Conservation (phyloP, 2,888 invertebrate genomes). For the Cabera pusaria region DNA sequence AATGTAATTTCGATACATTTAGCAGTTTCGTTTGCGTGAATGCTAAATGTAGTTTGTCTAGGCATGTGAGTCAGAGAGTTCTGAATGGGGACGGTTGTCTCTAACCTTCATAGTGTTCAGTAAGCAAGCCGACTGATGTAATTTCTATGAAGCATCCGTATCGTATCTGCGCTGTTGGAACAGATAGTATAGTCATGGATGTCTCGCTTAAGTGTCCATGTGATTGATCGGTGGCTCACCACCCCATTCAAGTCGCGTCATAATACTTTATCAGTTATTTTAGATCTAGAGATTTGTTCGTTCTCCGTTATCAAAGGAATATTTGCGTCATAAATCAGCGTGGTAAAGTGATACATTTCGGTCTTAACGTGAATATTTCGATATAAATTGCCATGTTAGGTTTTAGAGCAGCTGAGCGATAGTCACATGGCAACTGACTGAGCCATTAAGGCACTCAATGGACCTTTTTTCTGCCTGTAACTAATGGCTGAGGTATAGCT, state of each 20-base stretch:
- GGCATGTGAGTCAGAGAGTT: too few species aligned
- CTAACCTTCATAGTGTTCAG: too few species aligned
- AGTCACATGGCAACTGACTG: conserved; percentile 25
- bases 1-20: too few species aligned
- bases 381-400: conserved; percentile 30
- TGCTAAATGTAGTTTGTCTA: too few species aligned
- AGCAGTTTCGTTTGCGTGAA: too few species aligned
- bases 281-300: conserved; percentile 45
- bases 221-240: conserved; percentile 59
- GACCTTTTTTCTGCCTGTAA: conserved; percentile 30
- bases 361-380: conserved; percentile 29
- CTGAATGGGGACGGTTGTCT: too few species aligned
- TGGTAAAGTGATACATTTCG: conserved; percentile 29
- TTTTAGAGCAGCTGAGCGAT: conserved; percentile 19
- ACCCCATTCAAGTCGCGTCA: conserved; percentile 41
- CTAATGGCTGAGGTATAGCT: conserved; percentile 23
- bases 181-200: conserved; percentile 50
- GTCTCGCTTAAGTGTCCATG: conserved; percentile 52
- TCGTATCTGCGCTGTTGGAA: conserved; percentile 21
- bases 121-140: conserved; percentile 26
- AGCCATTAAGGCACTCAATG: conserved; percentile 30
- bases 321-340: conserved; percentile 32
- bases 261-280: conserved; percentile 46
- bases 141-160: conserved; percentile 43
- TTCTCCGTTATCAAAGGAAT: conserved; percentile 27